A percentile compares a stretch with the other conserved stretches of the same genome.
Evolutionary conservation across 2,797 vertebrate species (phyloP).

Genomic region (Gallirallus australis): DNA sequence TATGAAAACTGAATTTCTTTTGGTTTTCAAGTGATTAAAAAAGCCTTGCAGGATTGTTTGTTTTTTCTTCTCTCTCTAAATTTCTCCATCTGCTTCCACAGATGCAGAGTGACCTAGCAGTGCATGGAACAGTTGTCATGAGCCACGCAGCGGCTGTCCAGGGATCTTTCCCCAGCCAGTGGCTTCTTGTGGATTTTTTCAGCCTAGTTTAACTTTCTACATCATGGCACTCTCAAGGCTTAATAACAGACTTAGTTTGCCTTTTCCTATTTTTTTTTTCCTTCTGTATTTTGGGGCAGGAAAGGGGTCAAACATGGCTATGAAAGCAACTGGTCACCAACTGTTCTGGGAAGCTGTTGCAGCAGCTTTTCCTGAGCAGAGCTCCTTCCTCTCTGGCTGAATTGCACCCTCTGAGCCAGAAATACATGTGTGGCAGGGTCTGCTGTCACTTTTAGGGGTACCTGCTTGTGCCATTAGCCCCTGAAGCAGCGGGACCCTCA

Average conservation of each 20-base stretch:
- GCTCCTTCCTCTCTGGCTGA: background rate
- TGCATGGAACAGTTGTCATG: background rate
- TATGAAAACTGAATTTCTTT: background rate
- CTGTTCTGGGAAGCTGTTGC: background rate
- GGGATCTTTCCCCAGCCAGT: background rate
- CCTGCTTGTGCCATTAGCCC: background rate
- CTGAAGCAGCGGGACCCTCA: background rate
- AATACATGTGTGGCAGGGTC: background rate
- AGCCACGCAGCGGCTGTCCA: background rate
- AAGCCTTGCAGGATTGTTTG: background rate
- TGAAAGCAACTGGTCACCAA: background rate
- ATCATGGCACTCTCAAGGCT: background rate
- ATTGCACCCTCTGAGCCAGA: background rate
- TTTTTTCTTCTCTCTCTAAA: background rate
- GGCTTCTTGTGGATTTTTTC: background rate
- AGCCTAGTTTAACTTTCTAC: background rate
- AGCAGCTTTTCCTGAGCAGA: background rate
- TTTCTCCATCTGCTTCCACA: slow-evolving; percentile 36
- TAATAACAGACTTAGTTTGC: background rate
- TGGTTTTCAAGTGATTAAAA: background rate
- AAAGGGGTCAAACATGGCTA: background rate
- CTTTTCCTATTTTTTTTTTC: background rate
- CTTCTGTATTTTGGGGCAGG: background rate
- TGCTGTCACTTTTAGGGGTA: background rate
- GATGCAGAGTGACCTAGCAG: background rate